Evolutionary conservation across 2,113 vertebrate species (phyloP).

Genomic region (Trinectes maculatus): DNA sequence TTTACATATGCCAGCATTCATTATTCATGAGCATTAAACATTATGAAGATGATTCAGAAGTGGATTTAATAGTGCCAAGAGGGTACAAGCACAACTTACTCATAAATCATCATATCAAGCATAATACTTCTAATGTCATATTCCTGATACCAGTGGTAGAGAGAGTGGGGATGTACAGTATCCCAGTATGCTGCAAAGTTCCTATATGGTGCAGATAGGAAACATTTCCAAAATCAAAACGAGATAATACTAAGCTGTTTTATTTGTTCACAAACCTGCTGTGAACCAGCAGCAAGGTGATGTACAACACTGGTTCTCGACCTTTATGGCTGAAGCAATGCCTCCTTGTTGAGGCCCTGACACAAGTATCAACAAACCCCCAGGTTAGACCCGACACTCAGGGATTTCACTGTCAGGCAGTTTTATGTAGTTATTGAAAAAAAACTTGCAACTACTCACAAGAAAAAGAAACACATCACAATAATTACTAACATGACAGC

Average conservation of each 20-base stretch:
- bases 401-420: not conserved
- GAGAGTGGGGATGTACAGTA: slow-evolving; percentile 18
- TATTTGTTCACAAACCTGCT: slow-evolving; percentile 74
- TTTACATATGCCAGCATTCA: slow-evolving; percentile 69
- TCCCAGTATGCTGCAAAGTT: slow-evolving; percentile 23
- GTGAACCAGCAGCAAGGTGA: slow-evolving; percentile 64
- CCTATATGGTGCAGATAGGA: slow-evolving; percentile 11
- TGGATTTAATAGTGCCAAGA: slow-evolving; percentile 20
- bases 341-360: not conserved
- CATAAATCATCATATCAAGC: slow-evolving; percentile 6
- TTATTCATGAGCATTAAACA: slow-evolving; percentile 9
- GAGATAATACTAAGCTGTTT: slow-evolving; percentile 49
- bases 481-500: slow-evolving; percentile 20
- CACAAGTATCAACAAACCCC: not conserved
- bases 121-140: slow-evolving; percentile 16
- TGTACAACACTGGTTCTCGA: slow-evolving; percentile 34
- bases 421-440: not conserved
- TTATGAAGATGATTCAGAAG: slow-evolving; percentile 6
- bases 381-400: not conserved
- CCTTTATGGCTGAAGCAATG: slow-evolving; percentile 18
- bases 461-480: slow-evolving; percentile 5
- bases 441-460: slow-evolving; percentile 7
- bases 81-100: slow-evolving; percentile 1
- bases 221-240: slow-evolving; percentile 27
- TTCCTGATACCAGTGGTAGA: slow-evolving; percentile 13